Conservation (phyloP, 2,888 invertebrate genomes). For the Drosophila subsilvestris region DNA sequence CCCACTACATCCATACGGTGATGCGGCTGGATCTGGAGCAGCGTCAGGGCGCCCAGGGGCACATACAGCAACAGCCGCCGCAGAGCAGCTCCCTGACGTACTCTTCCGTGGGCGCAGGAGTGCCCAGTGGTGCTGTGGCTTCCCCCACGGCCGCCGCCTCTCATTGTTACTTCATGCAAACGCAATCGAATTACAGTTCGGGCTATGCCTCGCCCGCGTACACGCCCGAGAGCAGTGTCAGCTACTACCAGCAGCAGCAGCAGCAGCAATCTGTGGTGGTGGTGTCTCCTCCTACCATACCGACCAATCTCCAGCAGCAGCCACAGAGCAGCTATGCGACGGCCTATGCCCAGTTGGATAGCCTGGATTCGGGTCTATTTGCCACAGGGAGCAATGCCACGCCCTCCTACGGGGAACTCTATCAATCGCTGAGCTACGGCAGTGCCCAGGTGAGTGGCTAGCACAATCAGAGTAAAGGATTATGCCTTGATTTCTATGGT, state of each 20-base stretch:
- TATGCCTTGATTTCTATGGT: background rate
- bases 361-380: slow-evolving; percentile 74
- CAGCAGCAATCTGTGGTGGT: slow-evolving; percentile 35
- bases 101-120: slow-evolving; percentile 19
- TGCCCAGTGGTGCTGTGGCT: slow-evolving; percentile 30
- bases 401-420: slow-evolving; percentile 80
- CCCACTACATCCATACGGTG: slow-evolving; percentile 98
- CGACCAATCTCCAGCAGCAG: slow-evolving; percentile 20
- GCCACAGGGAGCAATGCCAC: slow-evolving; percentile 66
- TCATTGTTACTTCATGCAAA: slow-evolving; percentile 76
- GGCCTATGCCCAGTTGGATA: slow-evolving; percentile 67
- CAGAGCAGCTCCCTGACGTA: slow-evolving; percentile 18
- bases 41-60: slow-evolving; percentile 71
- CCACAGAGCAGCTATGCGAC: slow-evolving; percentile 39
- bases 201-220: slow-evolving; percentile 82
- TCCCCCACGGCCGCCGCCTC: slow-evolving; percentile 36
- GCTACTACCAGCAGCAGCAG: slow-evolving; percentile 65
- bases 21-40: slow-evolving; percentile 96
- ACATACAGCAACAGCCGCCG: slow-evolving; percentile 24
- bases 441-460: slow-evolving; percentile 66
- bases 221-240: slow-evolving; percentile 66
- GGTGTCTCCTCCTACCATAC: background rate
- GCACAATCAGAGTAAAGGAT: background rate
- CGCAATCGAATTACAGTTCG: slow-evolving; percentile 81
- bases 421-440: slow-evolving; percentile 72